These are phyloP conservation scores for Amblyopsis rosae DNA, from an alignment of 2,113 vertebrate genomes.

Conservation along the genomic window DNA sequence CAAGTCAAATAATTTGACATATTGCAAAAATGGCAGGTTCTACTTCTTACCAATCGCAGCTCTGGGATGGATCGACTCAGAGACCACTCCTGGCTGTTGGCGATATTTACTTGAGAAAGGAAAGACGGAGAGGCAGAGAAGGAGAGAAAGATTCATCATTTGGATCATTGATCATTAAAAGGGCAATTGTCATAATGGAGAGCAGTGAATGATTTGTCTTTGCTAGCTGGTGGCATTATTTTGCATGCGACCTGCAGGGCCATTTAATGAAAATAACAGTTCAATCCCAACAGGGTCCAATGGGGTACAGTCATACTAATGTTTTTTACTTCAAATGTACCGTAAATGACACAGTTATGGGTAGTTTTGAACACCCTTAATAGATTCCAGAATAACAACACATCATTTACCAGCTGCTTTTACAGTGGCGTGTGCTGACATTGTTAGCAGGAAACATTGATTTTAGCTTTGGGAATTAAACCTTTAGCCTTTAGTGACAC, in stretches of 20 bases:
- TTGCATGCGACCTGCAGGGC: constrained; percentile 13
- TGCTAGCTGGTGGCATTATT: constrained; percentile 5
- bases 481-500: too few species aligned
- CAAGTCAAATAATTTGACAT: too few species aligned
- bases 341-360: constrained; percentile 14
- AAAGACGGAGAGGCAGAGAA: constrained; percentile 17
- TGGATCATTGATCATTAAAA: constrained; percentile 14
- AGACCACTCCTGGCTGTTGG: constrained; percentile 96
- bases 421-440: not conserved
- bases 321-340: constrained; percentile 30
- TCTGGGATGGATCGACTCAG: constrained; percentile 87
- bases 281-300: constrained; percentile 13
- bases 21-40: not conserved
- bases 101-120: constrained; percentile 80
- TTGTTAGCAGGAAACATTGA: not conserved
- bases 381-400: not conserved
- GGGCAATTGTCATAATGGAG: constrained; percentile 12
- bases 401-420: not conserved
- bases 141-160: constrained; percentile 26
- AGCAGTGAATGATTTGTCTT: constrained; percentile 19
- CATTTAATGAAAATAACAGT: constrained; percentile 55
- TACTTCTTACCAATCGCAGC: constrained; percentile 86
- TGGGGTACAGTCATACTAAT: constrained; percentile 29
- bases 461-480: too few species aligned
- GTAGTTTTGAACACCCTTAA: not conserved